These are phyloP conservation scores for Cygnus olor DNA, from an alignment of 2,797 vertebrate genomes.

Conservation along the genomic window DNA sequence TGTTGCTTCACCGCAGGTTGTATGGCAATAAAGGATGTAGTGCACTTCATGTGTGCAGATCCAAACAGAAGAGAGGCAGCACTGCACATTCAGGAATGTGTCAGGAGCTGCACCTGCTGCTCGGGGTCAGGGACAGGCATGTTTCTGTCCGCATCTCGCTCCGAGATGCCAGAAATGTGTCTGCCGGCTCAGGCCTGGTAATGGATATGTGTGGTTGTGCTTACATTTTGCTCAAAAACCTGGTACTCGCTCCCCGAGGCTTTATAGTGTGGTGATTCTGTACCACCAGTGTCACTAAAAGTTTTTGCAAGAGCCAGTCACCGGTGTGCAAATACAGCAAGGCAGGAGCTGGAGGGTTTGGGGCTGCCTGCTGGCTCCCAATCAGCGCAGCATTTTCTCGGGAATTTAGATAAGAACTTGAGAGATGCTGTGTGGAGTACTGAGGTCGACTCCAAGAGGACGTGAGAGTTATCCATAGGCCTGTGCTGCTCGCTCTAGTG, in stretches of 20 bases:
- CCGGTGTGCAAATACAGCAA: background rate
- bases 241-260: background rate
- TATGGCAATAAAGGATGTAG: fast-evolving
- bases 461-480: fast-evolving
- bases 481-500: background rate
- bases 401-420: background rate
- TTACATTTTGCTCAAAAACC: background rate
- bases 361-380: background rate
- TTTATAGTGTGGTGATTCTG: no score
- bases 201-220: background rate
- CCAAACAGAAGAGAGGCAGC: background rate
- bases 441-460: background rate
- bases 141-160: background rate
- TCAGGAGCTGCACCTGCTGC: background rate
- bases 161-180: background rate
- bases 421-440: background rate
- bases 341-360: no score
- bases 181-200: background rate
- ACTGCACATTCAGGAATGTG: fast-evolving
- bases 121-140: background rate
- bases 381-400: fast-evolving
- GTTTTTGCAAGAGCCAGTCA: background rate
- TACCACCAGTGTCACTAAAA: background rate
- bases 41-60: fast-evolving
- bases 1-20: background rate